These are phyloP conservation scores for Callosobruchus maculatus DNA, from an alignment of 2,888 invertebrate species.

Conservation along the genomic window DNA sequence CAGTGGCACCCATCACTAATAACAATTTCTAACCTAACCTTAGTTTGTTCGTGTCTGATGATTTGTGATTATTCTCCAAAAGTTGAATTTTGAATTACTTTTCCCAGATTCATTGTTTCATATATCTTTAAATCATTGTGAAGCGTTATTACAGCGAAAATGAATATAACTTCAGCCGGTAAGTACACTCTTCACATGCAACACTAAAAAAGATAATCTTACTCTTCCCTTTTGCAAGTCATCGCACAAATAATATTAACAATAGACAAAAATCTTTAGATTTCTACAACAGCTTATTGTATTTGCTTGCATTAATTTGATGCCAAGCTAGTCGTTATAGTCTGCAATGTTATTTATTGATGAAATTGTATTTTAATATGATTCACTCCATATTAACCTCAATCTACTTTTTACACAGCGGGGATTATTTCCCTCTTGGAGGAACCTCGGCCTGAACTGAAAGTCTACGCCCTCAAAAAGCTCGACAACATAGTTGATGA, in stretches of 20 bases:
- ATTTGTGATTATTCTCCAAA: background rate
- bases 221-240: background rate
- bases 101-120: background rate
- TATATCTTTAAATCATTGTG: background rate
- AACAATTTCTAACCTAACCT: background rate
- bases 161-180: constrained; percentile 58
- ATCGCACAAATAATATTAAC: background rate
- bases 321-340: background rate
- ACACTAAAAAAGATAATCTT: background rate
- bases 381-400: constrained; percentile 23
- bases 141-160: constrained; percentile 23
- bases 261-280: background rate
- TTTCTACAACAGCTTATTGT: background rate
- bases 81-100: background rate
- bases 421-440: constrained; percentile 94
- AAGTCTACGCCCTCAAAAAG: constrained; percentile 90
- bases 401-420: constrained; percentile 52
- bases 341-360: background rate
- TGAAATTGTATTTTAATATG: background rate
- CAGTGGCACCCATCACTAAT: too few relatives aligned
- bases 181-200: constrained; percentile 10
- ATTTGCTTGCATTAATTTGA: background rate
- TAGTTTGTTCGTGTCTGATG: background rate
- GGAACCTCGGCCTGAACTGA: constrained; percentile 89
- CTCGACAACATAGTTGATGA: constrained; percentile 92